Conservation (phyloP, 2,888 invertebrate species). For the Thecophora atra region DNA sequence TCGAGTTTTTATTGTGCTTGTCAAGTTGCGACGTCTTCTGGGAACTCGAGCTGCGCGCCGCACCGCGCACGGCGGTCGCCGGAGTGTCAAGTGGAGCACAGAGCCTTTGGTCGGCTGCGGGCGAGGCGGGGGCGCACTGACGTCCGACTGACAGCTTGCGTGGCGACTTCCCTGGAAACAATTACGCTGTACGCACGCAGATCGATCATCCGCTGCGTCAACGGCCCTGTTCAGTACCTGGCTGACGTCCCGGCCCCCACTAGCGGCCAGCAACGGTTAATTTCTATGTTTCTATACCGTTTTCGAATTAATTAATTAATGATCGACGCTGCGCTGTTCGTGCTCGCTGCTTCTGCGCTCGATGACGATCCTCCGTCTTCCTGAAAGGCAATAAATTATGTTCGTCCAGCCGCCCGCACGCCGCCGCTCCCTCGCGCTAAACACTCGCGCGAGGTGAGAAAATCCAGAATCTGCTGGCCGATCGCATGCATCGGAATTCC, state of each 20-base stretch:
- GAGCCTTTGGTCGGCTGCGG: not conserved
- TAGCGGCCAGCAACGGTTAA: not conserved
- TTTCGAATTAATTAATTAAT: conserved; percentile 31
- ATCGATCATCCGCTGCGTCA: not conserved
- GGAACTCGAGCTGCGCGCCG: conserved; percentile 6
- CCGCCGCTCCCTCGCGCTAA: not conserved
- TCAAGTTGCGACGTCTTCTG: conserved; percentile 38
- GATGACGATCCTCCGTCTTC: conserved; percentile 4
- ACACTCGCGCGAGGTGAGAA: conserved; percentile 31
- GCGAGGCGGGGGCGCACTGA: not conserved
- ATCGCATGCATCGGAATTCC: conserved; percentile 28
- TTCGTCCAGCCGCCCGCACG: conserved; percentile 11
- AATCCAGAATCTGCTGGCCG: conserved; percentile 32
- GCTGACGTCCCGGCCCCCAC: not conserved
- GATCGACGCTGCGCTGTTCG: conserved; percentile 18
- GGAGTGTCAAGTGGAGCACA: conserved; percentile 15
- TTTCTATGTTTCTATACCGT: conserved; percentile 12
- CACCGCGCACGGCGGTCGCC: not conserved
- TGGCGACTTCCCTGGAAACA: not conserved
- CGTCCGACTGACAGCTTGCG: not conserved
- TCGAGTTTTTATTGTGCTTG: conserved; percentile 49
- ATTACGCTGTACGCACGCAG: not conserved
- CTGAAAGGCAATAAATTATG: conserved; percentile 27
- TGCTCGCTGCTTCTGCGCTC: not conserved
- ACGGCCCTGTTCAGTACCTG: not conserved